Conservation (phyloP, 1,140 invertebrate genomes). For the Megathymus violae region DNA sequence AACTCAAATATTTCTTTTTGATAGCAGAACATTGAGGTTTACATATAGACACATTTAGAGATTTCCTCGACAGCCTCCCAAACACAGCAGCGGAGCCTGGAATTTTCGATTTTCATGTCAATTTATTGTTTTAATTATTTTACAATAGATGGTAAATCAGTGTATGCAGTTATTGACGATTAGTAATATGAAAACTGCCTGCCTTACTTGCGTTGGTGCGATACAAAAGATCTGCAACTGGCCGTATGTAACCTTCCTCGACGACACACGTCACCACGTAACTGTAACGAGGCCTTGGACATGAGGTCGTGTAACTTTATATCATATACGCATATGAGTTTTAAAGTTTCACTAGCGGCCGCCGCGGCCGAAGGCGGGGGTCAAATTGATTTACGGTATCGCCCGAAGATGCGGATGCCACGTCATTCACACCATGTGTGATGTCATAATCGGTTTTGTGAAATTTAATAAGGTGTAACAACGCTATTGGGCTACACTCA, state of each 20-base stretch:
- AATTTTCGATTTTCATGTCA: too few relatives aligned
- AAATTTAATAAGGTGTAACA: neutral
- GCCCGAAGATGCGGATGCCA: slow-evolving; percentile 9
- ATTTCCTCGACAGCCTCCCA: too few relatives aligned
- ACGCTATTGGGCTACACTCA: neutral
- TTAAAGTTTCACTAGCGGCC: slow-evolving; percentile 15
- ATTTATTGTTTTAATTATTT: too few relatives aligned
- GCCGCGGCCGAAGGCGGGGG: neutral
- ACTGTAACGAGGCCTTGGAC: slow-evolving; percentile 20
- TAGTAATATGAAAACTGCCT: too few relatives aligned
- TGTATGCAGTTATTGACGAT: too few relatives aligned
- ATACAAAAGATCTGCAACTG: neutral
- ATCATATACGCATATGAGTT: slow-evolving; percentile 8
- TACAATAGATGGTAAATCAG: too few relatives aligned
- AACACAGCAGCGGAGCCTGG: too few relatives aligned
- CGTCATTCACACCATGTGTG: slow-evolving; percentile 1
- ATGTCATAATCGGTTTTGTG: neutral
- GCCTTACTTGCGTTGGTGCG: neutral
- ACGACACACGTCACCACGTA: slow-evolving; percentile 12
- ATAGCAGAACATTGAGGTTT: too few relatives aligned
- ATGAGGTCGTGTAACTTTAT: slow-evolving; percentile 23
- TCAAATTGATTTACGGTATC: slow-evolving; percentile 9
- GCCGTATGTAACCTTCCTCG: neutral
- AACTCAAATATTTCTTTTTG: too few relatives aligned
- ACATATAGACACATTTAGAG: too few relatives aligned